Evolutionary conservation across 1,140 invertebrate genomes (phyloP), one percentile per base, ranked within the genome.

Genomic region (Megathymus violae): DNA sequence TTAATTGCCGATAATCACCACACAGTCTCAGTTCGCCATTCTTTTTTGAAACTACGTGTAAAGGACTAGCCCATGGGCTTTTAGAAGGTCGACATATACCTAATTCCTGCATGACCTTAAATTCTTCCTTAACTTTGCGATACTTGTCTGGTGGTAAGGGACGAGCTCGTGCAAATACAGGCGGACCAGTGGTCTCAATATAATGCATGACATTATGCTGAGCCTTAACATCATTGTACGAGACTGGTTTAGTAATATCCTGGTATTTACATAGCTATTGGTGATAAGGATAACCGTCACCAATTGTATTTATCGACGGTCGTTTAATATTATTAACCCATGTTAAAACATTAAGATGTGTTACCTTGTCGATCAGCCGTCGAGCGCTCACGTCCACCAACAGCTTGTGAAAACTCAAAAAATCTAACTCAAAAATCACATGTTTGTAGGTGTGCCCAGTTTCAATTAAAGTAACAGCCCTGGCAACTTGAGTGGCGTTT

Each of bases 51-150:
- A 46, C 43, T 1, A 46, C 43, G 10, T 46, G 43, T 11, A 46
- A 17, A n/a, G 43, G 43, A 17, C 43, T 46, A 4, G 43, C 19
- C 43, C 43, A 46, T n/a, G 16, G 22, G 10, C 43, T 46, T 10
- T 46, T 46, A 0, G 43, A 46, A 11, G 43, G 43, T 0, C 17
- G 40, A 16, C 40, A 43, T 15, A 43, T 43, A 9, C 40, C 40
- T 9, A 43, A 5, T 43, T 43, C 6, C 6, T 43, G 40, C 40
- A 43, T 43, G 14, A 16, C 3, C 40, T 43, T 14, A 5, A 43
- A 43, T 43, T 43, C 19, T 17, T 46, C 10, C n/a, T 46, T 22
- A 0, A n/a, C 10, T 22, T 46, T 46, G 4, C 0, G 3, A 4
- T 46, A 43, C 16, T 43, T 43, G 14, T 43, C 40, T 43, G 40